Evolutionary conservation across 2,888 invertebrate species (phyloP).

Genomic region (Agonopterix arenella): DNA sequence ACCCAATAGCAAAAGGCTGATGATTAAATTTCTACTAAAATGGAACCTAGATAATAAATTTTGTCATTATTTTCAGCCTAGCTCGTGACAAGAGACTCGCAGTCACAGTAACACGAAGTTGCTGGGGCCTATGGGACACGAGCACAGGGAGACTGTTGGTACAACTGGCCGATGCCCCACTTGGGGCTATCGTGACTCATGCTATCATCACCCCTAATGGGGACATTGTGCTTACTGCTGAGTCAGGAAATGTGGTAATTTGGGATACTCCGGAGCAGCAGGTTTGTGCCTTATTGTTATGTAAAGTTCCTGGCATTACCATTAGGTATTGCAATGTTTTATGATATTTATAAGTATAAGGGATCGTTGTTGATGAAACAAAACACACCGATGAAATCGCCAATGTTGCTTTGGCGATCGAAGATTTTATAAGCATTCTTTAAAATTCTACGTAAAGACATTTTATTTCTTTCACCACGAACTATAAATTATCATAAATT

Average conservation of each 20-base stretch:
- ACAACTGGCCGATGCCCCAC: constrained; percentile 92
- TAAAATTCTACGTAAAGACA: no score
- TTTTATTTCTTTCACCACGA: no score
- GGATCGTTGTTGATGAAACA: no score
- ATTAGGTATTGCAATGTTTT: no score
- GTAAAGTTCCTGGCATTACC: not conserved
- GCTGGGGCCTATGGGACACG: constrained; percentile 97
- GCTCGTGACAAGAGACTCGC: constrained; percentile 88
- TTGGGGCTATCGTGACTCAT: constrained; percentile 96
- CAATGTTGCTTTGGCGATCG: no score
- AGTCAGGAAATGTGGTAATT: constrained; percentile 92
- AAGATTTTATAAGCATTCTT: no score
- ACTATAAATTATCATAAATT: no score
- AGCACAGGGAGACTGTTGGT: constrained; percentile 89
- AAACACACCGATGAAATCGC: no score
- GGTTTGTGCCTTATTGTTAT: constrained; percentile 25
- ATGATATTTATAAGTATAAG: no score
- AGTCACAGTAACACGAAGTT: constrained; percentile 94
- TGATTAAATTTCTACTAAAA: no score
- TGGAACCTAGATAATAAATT: not conserved
- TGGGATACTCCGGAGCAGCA: constrained; percentile 82
- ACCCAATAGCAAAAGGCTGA: no score
- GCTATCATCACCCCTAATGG: constrained; percentile 92
- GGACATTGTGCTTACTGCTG: constrained; percentile 90
- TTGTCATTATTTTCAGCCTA: constrained; percentile 70